Evolutionary conservation across 1,140 invertebrate species (phyloP), one percentile per base, ranked within the genome.

Genomic region (Caenorhabditis briggsae): DNA sequence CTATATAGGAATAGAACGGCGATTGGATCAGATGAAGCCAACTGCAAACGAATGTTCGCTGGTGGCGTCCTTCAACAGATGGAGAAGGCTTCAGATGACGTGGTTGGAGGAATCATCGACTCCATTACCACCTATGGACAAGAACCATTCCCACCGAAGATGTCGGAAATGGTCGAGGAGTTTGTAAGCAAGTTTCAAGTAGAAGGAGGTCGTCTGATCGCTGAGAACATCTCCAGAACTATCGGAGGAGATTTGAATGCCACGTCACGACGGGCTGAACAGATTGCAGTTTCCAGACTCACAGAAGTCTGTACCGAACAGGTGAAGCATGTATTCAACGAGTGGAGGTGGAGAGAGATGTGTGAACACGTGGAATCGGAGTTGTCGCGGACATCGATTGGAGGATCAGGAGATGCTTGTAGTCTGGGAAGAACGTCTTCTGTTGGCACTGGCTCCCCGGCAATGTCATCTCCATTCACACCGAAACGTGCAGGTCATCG

Each of bases 1-100:
- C 50, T 90, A 25, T 83, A 89, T 18, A 61, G 88, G 23, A 90
- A 90, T 86, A 55, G 89, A 43, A 65, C 82, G 6, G 64, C 61
- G 16, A 23, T 61, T 7, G 65, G 20, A 48, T 83, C 74, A n/a
- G 58, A 50, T 25, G 86, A 88, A 16, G 59, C 84, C 18, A 64
- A 85, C n/a, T 53, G 64, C 43, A 87, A 83, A 83, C 59, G 58
- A 46, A 87, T 55, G 43, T 84, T 88, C 70, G 64, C 53, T 18
- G 59, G 59, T 2, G 85, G 85, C 33, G 20, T 86, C 2, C 85
- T 78, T 16, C 82, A 59, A 23, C 5, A 58, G 11, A 58, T 59
- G 46, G 55, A 83, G n/a, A 83, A 83, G 20, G 33, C 55, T 3
- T 11, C 2, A 20, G 82, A 61, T 58, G 82, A 83, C 6, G 25